These are phyloP conservation scores for Eurypyga helias DNA, from an alignment of 2,113 vertebrate species.

Conservation along the genomic window DNA sequence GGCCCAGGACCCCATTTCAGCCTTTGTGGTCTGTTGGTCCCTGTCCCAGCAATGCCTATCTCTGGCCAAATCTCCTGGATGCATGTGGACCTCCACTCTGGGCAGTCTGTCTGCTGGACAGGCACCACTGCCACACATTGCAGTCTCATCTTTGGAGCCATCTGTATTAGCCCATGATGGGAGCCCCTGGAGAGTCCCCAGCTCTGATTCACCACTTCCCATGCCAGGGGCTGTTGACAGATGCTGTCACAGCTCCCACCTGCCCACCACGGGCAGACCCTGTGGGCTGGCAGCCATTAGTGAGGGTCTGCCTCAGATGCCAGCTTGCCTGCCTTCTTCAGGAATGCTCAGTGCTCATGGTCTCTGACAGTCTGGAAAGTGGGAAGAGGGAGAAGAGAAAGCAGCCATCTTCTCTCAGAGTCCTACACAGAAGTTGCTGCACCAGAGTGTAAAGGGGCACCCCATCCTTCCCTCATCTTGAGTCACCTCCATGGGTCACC, in stretches of 20 bases:
- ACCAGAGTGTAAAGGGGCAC: neutral
- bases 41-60: neutral
- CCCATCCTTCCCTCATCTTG: rapidly evolving
- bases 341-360: rapidly evolving
- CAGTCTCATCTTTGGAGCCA: neutral
- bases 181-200: too few relatives aligned
- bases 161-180: neutral
- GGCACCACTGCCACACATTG: neutral
- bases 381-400: neutral
- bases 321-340: too few relatives aligned
- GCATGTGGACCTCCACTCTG: neutral
- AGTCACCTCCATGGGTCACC: neutral
- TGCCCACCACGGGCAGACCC: neutral
- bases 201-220: neutral
- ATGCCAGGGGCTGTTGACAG: neutral
- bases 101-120: neutral
- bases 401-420: neutral
- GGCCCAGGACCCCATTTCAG: neutral
- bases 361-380: neutral
- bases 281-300: neutral
- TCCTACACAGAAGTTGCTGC: neutral
- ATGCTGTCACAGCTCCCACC: neutral
- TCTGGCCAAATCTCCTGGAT: neutral
- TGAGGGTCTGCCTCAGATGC: neutral
- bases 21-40: rapidly evolving